phyloP scores from a whole-genome alignment of 2,113 vertebrate genomes.

The Hydrolagus affinis region DNA sequence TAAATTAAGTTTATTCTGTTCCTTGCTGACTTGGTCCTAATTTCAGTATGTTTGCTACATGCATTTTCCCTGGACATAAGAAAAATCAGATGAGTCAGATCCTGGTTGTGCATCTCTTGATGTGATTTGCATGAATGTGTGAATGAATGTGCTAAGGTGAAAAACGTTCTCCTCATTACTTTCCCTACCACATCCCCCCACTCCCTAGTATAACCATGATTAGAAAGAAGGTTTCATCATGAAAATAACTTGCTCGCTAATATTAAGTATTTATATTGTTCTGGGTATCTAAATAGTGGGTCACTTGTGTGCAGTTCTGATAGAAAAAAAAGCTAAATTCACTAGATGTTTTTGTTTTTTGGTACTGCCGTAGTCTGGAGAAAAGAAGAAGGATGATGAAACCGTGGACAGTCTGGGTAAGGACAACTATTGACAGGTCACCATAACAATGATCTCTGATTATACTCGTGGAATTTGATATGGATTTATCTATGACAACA shows the following conservation, averaged over 20 bases:
- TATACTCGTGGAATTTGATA: neutral
- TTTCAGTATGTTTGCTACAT: too few relatives aligned
- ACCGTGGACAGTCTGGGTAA: conserved; percentile 95
- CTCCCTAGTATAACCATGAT: neutral
- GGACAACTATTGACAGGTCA: conserved; percentile 35
- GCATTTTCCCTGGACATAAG: too few relatives aligned
- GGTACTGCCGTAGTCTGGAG: conserved; percentile 72
- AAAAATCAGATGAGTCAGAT: too few relatives aligned
- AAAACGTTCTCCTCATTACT: neutral
- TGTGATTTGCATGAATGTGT: too few relatives aligned
- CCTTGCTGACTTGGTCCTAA: too few relatives aligned
- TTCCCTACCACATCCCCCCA: neutral
- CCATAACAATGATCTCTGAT: neutral
- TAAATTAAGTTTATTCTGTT: too few relatives aligned
- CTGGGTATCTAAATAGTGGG: too few relatives aligned
- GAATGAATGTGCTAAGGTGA: too few relatives aligned
- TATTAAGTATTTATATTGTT: neutral
- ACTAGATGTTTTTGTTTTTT: conserved; percentile 10
- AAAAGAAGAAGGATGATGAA: conserved; percentile 97
- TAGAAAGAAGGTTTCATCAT: neutral
- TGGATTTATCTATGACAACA: neutral
- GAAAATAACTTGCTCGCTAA: neutral
- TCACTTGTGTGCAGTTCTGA: neutral
- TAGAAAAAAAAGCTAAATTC: neutral
- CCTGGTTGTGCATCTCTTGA: too few relatives aligned